Percentiles rank a stretch among this genome's conserved stretches.
These are phyloP conservation scores for Zaprionus ornatus DNA, from an alignment of 1,140 invertebrate genomes.

Conservation along the genomic window DNA sequence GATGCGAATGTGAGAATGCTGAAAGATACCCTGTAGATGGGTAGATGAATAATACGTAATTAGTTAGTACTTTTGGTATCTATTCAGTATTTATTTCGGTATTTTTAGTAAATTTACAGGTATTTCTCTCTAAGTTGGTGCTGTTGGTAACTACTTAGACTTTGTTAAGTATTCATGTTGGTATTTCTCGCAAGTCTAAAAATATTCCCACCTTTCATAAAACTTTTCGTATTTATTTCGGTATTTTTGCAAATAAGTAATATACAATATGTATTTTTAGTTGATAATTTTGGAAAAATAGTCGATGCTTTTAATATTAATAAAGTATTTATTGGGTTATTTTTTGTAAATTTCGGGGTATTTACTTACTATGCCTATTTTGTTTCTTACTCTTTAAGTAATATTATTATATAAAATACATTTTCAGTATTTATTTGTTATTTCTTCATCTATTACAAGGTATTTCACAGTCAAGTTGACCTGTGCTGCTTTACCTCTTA, in stretches of 20 bases:
- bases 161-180: too few species aligned
- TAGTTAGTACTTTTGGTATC: neutral
- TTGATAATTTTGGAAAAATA: too few species aligned
- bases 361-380: too few species aligned
- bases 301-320: too few species aligned
- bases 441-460: neutral
- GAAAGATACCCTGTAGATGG: neutral
- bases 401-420: neutral
- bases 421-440: neutral
- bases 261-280: too few species aligned
- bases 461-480: neutral
- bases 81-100: neutral
- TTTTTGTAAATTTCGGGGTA: too few species aligned
- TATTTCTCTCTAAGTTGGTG: neutral
- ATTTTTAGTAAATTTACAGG: neutral
- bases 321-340: too few species aligned
- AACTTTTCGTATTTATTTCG: neutral
- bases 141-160: too few species aligned
- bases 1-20: neutral
- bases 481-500: constrained; percentile 4
- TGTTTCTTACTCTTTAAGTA: neutral
- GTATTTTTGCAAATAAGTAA: too few species aligned
- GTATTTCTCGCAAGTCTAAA: too few species aligned
- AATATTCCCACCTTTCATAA: too few species aligned
- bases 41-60: neutral